Evolutionary conservation across 2,113 vertebrate genomes (phyloP), one percentile per base, ranked within the genome.

Genomic region (Nerophis lumbriciformis): DNA sequence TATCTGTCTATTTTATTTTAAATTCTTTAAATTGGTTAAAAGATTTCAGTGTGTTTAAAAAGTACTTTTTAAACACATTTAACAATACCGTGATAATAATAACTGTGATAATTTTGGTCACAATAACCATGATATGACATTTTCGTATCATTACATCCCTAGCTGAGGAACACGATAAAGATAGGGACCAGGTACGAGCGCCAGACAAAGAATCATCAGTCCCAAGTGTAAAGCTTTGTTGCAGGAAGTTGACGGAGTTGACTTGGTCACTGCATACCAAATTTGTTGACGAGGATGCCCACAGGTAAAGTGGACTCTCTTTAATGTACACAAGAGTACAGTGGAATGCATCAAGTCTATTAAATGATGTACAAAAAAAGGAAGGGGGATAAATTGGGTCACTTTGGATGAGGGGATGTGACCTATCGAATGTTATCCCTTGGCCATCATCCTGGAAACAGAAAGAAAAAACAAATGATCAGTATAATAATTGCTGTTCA

Each of bases 381-480:
- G 38, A 10, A 11, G 42, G 6, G 37, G 37, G 53, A 53, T 13
- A 15, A 4, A 28, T 14, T 14, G 74, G 76, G 69, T 64, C 65
- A 69, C 71, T 54, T 53, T 52, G 59, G 76, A 64, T 66, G 58
- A 77, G 63, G 76, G 71, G 70, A 58, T 51, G 70, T 28, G 50
- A 69, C 35, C 70, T 45, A 49, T 65, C 16, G 12, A 42, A 48
- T 35, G 49, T 86, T 78, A 91, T 80, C 64, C 72, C 68, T 75
- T 15, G 48, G 80, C 81, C 87, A 86, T 80, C 59, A 38, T 87
- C 80, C 92, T 93, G 84, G 16, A 82, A 73, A 83, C 44, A 72
- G 14, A 72, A 80, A 44, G 53, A 63, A 50, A 56, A 55, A 52
- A 4, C 59, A 10, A n/a, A 13, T 2, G 1, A 62, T 63, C 35